Evolutionary conservation across 2,113 vertebrate genomes (phyloP).

Genomic region (Pygoscelis adeliae): DNA sequence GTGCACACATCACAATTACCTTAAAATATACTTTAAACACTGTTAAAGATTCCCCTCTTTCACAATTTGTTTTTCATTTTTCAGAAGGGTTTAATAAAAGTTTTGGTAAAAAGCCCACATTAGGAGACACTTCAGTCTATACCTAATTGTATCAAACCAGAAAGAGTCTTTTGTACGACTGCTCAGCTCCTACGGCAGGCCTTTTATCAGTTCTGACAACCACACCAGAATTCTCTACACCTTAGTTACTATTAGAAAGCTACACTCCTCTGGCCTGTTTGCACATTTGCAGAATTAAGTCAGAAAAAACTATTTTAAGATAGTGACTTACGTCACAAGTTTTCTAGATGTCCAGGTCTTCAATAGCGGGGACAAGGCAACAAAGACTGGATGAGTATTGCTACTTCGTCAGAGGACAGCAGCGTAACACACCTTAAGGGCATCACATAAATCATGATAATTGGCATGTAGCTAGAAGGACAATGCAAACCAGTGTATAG

Average conservation of each 20-base stretch:
- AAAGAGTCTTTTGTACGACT: background rate
- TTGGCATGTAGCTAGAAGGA: background rate
- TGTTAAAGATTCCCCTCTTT: background rate
- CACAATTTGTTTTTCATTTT: background rate
- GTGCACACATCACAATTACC: background rate
- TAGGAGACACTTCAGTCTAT: background rate
- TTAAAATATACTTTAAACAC: background rate
- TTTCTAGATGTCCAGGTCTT: background rate
- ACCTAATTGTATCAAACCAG: background rate
- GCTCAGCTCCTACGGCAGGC: background rate
- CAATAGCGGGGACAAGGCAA: background rate
- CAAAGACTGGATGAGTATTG: background rate
- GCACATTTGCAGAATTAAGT: background rate
- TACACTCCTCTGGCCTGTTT: background rate
- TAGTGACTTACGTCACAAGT: background rate
- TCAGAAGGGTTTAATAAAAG: background rate
- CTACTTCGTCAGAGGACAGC: background rate
- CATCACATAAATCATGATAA: background rate
- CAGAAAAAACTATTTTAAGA: background rate
- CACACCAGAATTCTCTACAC: background rate
- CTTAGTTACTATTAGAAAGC: background rate
- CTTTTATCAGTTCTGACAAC: slow-evolving; percentile 1
- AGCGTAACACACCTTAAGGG: background rate
- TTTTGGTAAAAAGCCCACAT: background rate
- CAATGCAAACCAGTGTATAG: background rate